Evolutionary conservation across 2,113 vertebrate species (phyloP).

Genomic region (Eurypyga helias): DNA sequence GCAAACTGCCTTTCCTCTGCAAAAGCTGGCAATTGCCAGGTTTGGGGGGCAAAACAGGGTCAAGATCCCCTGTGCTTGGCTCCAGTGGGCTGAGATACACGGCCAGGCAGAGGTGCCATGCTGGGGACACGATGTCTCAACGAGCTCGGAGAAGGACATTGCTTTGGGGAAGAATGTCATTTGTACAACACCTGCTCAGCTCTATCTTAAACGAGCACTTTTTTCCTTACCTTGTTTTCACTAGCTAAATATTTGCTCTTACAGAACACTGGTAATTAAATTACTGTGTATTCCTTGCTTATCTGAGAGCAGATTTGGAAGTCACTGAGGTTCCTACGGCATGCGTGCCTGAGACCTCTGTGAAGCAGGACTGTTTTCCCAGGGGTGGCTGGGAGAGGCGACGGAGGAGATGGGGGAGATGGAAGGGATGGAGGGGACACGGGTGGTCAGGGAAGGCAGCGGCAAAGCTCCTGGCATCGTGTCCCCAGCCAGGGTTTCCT

Average conservation of each 20-base stretch:
- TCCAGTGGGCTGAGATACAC: neutral
- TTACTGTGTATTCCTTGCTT: neutral
- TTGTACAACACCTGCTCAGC: neutral
- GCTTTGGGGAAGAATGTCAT: neutral
- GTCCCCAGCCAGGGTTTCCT: neutral
- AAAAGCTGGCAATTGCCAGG: neutral
- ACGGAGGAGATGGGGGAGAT: neutral
- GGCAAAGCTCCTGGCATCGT: fast-evolving
- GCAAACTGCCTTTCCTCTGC: neutral
- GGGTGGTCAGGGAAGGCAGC: neutral
- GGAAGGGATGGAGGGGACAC: neutral
- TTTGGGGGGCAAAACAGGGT: neutral
- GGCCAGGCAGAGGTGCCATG: neutral
- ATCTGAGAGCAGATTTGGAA: neutral
- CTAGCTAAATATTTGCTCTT: constrained; percentile 19
- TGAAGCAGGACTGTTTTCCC: neutral
- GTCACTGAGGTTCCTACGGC: neutral
- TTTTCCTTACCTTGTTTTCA: neutral
- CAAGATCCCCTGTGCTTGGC: fast-evolving
- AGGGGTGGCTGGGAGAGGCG: neutral
- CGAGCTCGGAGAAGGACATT: neutral
- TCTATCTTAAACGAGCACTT: neutral
- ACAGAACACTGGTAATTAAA: neutral
- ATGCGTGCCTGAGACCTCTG: fast-evolving
- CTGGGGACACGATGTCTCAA: fast-evolving